Evolutionary conservation across 2,797 vertebrate genomes (phyloP), one percentile per base, ranked within the genome.

Genomic region (Micrastur ruficollis): DNA sequence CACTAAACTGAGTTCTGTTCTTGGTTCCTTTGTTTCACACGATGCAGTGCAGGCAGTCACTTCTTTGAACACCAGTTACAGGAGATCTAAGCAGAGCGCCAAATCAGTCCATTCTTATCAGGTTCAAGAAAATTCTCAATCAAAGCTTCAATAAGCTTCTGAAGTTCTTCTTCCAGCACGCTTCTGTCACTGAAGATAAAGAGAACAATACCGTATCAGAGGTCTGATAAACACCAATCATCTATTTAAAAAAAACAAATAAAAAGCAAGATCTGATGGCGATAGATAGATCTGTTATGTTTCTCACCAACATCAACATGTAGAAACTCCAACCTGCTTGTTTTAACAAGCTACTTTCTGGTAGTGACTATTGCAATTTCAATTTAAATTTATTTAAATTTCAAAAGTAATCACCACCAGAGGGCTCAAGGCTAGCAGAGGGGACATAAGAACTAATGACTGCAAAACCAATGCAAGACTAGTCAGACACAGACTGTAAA

Each of bases 71-170:
- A 11, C 5, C 49, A 16, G 16, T 12, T 34, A 12, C 14, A 8
- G 55, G n/a, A 34, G 25, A 21, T 6, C 97, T 98, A 99, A 7
- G 98, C 46, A 1, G 96, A 97, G 90, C 99, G 99, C 96, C 98
- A 98, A 91, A 97, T 98, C 91, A 99, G 98, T 89, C 98, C 97
- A 40, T 99, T 99, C 98, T 98, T 99, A 72, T 98, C 98, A 2
- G 99, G 99, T 70, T 99, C 98, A 25, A 99, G 98, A 93, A 99
- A 99, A 91, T 99, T 96, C 42, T 98, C 98, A 58, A 99, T 97
- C 78, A 99, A 93, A 74, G 98, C 97, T 2, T 95, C 96, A 1
- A 99, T 98, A 52, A 99, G 98, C 78, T 97, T 98, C 92, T 79
- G 88, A 12, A 99, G 97, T 94, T 99, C 98, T 53, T 98, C 98